A percentile compares a stretch with the other conserved stretches of the same genome.
These are phyloP conservation scores for Orussus abietinus DNA, from an alignment of 1,140 invertebrate species.

Conservation along the genomic window DNA sequence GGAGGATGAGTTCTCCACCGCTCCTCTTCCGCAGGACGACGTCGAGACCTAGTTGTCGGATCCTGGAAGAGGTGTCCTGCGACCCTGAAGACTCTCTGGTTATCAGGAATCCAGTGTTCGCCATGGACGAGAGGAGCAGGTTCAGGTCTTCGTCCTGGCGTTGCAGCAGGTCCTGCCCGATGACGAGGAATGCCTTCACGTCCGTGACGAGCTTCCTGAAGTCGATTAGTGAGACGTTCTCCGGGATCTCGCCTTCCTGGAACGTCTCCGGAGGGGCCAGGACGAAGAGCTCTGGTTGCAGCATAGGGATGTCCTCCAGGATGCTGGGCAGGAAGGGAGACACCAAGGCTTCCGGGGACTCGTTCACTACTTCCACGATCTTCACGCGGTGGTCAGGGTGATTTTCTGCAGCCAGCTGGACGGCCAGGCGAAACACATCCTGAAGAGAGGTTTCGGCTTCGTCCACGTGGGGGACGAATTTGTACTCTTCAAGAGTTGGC, in stretches of 20 bases:
- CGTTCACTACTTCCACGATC: slow-evolving; percentile 63
- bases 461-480: slow-evolving; percentile 60
- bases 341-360: slow-evolving; percentile 47
- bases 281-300: slow-evolving; percentile 58
- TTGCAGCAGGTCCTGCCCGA: slow-evolving; percentile 42
- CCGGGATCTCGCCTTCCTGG: slow-evolving; percentile 51
- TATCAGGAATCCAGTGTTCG: slow-evolving; percentile 52
- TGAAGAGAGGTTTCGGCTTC: slow-evolving; percentile 28
- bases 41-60: slow-evolving; percentile 28
- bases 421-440: slow-evolving; percentile 56
- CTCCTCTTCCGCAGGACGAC: slow-evolving; percentile 35
- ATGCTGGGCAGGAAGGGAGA: slow-evolving; percentile 56
- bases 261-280: slow-evolving; percentile 37
- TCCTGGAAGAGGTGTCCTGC: slow-evolving; percentile 17
- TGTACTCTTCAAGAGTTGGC: slow-evolving; percentile 70
- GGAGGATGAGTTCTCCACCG: slow-evolving; percentile 29
- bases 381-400: slow-evolving; percentile 64
- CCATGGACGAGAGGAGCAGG: slow-evolving; percentile 30
- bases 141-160: slow-evolving; percentile 24
- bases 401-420: slow-evolving; percentile 80
- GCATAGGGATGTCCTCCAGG: slow-evolving; percentile 60
- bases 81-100: slow-evolving; percentile 39
- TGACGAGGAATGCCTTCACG: slow-evolving; percentile 56
- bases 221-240: slow-evolving; percentile 51
- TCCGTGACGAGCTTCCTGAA: slow-evolving; percentile 59